Base-by-base conservation (phyloP, 2,888 invertebrate genomes). In the Drosophila atripex region DNA sequence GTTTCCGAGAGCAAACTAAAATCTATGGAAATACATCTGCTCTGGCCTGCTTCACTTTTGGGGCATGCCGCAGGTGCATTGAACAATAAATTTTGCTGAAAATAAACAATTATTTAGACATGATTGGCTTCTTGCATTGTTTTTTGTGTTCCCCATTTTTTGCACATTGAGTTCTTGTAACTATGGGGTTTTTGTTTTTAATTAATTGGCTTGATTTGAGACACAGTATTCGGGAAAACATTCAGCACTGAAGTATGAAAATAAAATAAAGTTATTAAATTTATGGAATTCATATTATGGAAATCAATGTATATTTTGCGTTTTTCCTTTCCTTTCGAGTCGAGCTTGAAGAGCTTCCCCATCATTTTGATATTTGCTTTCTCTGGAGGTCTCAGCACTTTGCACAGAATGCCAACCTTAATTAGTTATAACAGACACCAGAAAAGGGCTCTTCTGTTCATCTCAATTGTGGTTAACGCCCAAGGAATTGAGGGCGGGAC, bases 11-110 rank as follows among this genome's bases (percentile, higher is more conserved):
- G 65, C 69, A 71, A 72, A 63, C 68, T 72, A 63, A 65, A 51
- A 52, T 50, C 56, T 28, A 58, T 57, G 23, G 23, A 32, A 30
- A 45, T 23, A 28, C 68, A 32, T 30, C 53, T 60, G 41, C 46
- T 45, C 30, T 14, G 16, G 18, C 50, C 56, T 45, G 38, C 11
- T 30, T 54, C 46, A 50, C 58, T 74, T 59, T 63, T 41, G 52
- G 55, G 49, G 38, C 39, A 39, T 63, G 86, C 71, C 80, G 60
- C 88, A 83, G 88, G 83, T 84, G 84, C 72, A 71, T 56, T 60
- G 58, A 76, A 71, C 86, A 80, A 84, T 88, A 88, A 83, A 80
- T 88, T 86, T 64, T 77, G 71, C 47, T 69, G 50, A 73, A 80
- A 78, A 75, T 73, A 86, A 88, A 84, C 84, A 88, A 80, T 71